Base-by-base conservation (phyloP, 2,797 vertebrate genomes). In the Cryptoprocta ferox region DNA sequence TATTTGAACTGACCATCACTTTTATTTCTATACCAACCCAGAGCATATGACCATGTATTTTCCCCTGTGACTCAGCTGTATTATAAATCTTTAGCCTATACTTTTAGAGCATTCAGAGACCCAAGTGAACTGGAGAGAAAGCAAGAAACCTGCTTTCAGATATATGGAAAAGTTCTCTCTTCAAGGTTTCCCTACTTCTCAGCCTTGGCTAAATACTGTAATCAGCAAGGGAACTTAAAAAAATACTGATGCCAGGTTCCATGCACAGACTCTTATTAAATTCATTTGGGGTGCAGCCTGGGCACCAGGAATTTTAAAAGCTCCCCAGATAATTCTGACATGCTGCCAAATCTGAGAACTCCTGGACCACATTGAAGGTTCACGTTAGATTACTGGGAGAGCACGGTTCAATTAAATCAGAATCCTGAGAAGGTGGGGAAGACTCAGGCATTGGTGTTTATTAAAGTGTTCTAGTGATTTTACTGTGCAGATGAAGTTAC, bases 141-240 rank as follows among this genome's bases (percentile, higher is more conserved):
- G 7, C 0, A 81, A 87, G 71, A 68, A 80, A 65, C 26, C 30
- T 35, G 56, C 37, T 79, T 87, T 89, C 56, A 85, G 63, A 93
- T 88, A 88, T 21, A 45, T 14, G 6, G 65, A 59, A 93, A 30
- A 37, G 18, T 76, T 91, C 56, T 37, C 42, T 86, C 82, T 68
- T 75, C 75, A 87, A 95, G 32, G 84, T n/a, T 92, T 96, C 89
- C 84, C 37, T 96, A 48, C 86, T 90, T 92, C 81, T 94, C 76
- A 95, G 81, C 21, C 48, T 53, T 91, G 70, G 76, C 53, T 89
- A 96, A 89, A 89, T 89, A 85, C 13, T 76, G 21, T 48, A 83
- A 80, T 83, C 50, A 87, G 32, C 61, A 53, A 42, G 66, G 53
- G 80, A 90, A 95, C 93, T 89, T 15, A 84, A 89, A 95, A 95